These are phyloP conservation scores for Hycleus phaleratus DNA, from an alignment of 1,140 invertebrate genomes.

Conservation along the genomic window DNA sequence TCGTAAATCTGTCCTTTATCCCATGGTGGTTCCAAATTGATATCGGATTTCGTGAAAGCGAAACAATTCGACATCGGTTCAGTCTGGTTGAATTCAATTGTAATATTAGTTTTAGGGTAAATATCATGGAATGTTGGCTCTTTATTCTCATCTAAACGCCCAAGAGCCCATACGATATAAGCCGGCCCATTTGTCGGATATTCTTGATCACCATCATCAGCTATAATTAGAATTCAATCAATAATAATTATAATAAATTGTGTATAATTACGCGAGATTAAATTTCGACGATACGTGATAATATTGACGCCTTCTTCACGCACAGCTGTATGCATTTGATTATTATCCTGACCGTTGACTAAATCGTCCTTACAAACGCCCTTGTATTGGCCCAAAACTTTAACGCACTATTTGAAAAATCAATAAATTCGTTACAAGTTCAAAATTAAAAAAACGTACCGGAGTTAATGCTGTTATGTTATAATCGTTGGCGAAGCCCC, in stretches of 20 bases:
- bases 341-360: conserved; percentile 68
- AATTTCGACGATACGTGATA: conserved; percentile 67
- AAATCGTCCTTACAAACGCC: conserved; percentile 77
- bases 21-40: conserved; percentile 54
- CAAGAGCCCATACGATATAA: conserved; percentile 79
- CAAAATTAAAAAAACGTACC: conserved; percentile 43
- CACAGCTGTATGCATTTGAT: conserved; percentile 63
- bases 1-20: conserved; percentile 70
- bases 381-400: conserved; percentile 73
- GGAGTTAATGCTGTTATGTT: conserved; percentile 78
- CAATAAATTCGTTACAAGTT: no score
- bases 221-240: conserved; percentile 40
- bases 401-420: conserved; percentile 53
- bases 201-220: conserved; percentile 71
- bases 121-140: conserved; percentile 79
- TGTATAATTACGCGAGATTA: conserved; percentile 61
- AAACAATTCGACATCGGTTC: conserved; percentile 61
- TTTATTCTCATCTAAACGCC: conserved; percentile 65
- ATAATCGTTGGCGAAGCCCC: conserved; percentile 72
- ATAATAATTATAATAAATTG: not conserved
- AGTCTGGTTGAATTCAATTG: conserved; percentile 57
- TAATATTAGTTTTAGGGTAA: conserved; percentile 63
- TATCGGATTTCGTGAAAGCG: conserved; percentile 52
- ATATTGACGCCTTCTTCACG: conserved; percentile 67
- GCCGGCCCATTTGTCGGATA: conserved; percentile 57